A percentile compares a stretch with the other conserved stretches of the same genome.
These are phyloP conservation scores for Sphyrna mokarran DNA, from an alignment of 2,113 vertebrate genomes.

Conservation along the genomic window DNA sequence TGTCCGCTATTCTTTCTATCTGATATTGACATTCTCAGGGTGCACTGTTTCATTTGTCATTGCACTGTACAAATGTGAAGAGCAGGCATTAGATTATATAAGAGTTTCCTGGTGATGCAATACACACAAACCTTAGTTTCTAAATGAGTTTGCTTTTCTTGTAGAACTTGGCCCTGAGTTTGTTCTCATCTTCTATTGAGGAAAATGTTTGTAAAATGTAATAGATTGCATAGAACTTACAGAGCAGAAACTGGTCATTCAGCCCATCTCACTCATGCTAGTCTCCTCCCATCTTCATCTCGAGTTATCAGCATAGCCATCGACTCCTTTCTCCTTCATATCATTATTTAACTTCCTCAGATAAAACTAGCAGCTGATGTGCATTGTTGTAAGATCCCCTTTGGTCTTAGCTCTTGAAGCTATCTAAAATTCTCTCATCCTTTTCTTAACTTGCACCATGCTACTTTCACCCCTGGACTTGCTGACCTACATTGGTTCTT, in stretches of 20 bases:
- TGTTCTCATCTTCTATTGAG: not conserved
- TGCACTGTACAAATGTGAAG: not conserved
- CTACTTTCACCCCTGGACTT: too few relatives aligned
- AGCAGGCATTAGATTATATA: not conserved
- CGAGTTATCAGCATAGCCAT: too few relatives aligned
- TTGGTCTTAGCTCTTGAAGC: too few relatives aligned
- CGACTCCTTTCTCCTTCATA: too few relatives aligned
- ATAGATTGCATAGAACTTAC: not conserved
- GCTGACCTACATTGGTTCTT: too few relatives aligned
- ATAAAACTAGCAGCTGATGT: too few relatives aligned
- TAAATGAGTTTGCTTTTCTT: not conserved
- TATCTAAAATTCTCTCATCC: too few relatives aligned
- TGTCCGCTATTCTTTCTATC: not conserved
- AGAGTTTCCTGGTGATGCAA: not conserved
- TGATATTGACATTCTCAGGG: not conserved
- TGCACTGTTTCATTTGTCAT: not conserved
- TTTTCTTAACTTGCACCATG: too few relatives aligned
- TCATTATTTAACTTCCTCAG: too few relatives aligned
- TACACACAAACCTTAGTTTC: not conserved
- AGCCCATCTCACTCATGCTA: not conserved
- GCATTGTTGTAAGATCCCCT: too few relatives aligned
- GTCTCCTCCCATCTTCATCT: too few relatives aligned
- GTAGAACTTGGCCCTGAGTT: not conserved
- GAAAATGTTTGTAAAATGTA: not conserved
- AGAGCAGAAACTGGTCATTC: not conserved